These are phyloP conservation scores for Bellardia pandia DNA, from an alignment of 2,888 invertebrate species.

Conservation along the genomic window DNA sequence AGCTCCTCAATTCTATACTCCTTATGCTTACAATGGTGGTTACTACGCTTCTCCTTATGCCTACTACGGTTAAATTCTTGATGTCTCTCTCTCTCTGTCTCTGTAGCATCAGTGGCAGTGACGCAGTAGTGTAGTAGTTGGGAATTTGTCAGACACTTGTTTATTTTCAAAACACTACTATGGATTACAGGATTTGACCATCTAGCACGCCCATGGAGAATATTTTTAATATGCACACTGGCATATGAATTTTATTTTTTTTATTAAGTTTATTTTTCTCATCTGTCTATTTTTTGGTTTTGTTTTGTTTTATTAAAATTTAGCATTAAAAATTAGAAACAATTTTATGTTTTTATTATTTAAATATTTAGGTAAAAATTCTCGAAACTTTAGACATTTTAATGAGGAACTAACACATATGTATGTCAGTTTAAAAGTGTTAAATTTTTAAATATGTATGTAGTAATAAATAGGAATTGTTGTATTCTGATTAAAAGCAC, in stretches of 20 bases:
- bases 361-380: not conserved
- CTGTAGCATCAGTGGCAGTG: not conserved
- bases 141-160: not conserved
- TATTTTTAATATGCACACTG: constrained; percentile 20
- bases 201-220: not conserved
- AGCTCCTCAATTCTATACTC: constrained; percentile 79
- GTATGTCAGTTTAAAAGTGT: too few species aligned
- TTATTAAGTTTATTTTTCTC: not conserved
- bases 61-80: constrained; percentile 78
- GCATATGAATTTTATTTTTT: constrained; percentile 20
- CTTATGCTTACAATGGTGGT: constrained; percentile 80
- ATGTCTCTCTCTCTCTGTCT: not conserved
- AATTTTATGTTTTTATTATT: not conserved
- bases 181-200: constrained; percentile 21
- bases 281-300: constrained; percentile 12
- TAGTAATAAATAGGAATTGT: too few species aligned
- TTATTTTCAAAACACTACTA: constrained; percentile 3
- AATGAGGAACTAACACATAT: too few species aligned
- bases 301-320: constrained; percentile 32
- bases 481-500: too few species aligned
- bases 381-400: too few species aligned
- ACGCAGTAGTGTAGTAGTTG: not conserved
- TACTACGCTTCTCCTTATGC: constrained; percentile 80
- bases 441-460: too few species aligned
- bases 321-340: not conserved